Evolutionary conservation across 2,888 invertebrate genomes (phyloP), one percentile per base, ranked within the genome.

Genomic region (Pheosia tremula): DNA sequence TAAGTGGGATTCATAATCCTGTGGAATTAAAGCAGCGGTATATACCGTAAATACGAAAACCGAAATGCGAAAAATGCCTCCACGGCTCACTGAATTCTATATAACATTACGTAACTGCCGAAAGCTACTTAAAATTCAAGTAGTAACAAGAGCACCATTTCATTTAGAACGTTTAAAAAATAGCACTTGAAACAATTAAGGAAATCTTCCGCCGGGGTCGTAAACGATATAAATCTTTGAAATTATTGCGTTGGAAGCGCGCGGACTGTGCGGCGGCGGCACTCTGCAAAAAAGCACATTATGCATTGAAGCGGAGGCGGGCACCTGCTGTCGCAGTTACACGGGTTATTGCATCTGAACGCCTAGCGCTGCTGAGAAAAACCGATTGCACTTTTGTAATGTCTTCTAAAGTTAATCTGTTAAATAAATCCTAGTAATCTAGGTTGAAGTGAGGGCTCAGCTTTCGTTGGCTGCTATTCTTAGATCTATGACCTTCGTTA

Each of bases 291-390:
- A 91, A 90, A 86, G 79, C 79, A 84, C 88, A 91, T 91, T 91
- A 91, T 86, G 85, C 85, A 86, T 74, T 78, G 75, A 81, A 80
- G 81, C 77, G 82, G 77, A 74, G 72, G 65, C 55, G 74, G 77
- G 85, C 92, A 91, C 89, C 91, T 92, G 92, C 80, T 75, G 69
- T 75, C 77, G 80, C 86, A 86, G 85, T 90, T 88, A 84, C 69
- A 78, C 73, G 72, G 81, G 82, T 88, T 91, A 91, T 90, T 87
- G 86, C 87, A 82, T 81, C 78, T 75, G 71, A 68, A 69, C 52
- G 67, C 63, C 65, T 72, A 57, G 59, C 60, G n/a, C 53, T 56
- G 50, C 37, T 58, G 69, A 72, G 69, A 74, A 78, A 78, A 73
- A 71, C 47, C 38, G 39, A 39, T 8, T 39, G 38, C 37, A 39